These are phyloP conservation scores for Paraescarpia echinospica DNA, from an alignment of 1,140 invertebrate species.

Conservation along the genomic window DNA sequence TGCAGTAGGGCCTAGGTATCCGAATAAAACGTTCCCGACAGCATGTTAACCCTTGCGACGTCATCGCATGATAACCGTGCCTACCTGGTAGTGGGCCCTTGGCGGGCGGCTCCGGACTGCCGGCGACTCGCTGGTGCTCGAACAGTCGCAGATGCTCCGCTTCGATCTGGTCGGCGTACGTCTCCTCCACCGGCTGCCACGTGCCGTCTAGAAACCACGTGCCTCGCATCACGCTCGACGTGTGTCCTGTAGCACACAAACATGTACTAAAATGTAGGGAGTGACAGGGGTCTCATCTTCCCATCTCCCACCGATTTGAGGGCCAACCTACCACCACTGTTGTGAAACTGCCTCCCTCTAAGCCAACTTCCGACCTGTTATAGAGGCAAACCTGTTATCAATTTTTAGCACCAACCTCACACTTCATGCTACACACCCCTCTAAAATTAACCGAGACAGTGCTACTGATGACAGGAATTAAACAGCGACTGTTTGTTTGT, in stretches of 20 bases:
- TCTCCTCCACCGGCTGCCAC: constrained; percentile 70
- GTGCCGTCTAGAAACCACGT: constrained; percentile 74
- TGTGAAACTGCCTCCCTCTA: too few relatives aligned
- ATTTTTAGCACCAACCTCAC: too few relatives aligned
- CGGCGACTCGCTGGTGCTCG: constrained; percentile 39
- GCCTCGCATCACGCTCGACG: constrained; percentile 66
- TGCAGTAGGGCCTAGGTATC: too few relatives aligned
- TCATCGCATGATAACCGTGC: too few relatives aligned
- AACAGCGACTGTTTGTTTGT: constrained; percentile 20
- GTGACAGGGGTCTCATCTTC: neutral
- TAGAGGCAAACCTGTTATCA: too few relatives aligned
- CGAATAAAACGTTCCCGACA: too few relatives aligned
- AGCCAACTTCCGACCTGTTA: too few relatives aligned
- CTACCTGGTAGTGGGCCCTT: neutral
- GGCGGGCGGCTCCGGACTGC: constrained; percentile 18
- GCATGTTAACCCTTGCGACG: too few relatives aligned
- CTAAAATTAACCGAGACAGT: neutral
- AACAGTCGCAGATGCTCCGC: constrained; percentile 63
- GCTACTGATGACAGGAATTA: too few relatives aligned
- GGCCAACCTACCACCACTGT: too few relatives aligned
- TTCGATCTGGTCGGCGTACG: constrained; percentile 67
- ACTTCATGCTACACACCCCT: too few relatives aligned
- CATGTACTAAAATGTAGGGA: neutral
- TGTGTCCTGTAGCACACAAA: constrained; percentile 49
- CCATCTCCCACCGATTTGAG: neutral